Conservation (phyloP, 35 echinoderm and acorn worm species). For the Holothuria glaberrima region DNA sequence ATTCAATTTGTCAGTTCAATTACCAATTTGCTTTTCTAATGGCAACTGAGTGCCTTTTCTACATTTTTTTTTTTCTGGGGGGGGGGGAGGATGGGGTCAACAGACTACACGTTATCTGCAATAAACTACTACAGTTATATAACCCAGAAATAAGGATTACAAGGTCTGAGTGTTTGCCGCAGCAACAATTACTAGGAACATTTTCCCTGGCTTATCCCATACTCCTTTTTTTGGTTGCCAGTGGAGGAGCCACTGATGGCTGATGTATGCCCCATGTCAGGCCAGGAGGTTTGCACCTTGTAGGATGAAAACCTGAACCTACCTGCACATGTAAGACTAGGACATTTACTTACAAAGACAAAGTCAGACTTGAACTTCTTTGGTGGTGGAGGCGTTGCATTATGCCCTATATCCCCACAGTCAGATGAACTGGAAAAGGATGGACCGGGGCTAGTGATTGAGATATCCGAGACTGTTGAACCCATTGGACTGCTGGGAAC, state of each 20-base stretch:
- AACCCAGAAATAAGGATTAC: slow-evolving; percentile 7
- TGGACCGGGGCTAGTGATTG: background rate
- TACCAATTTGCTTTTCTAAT: background rate
- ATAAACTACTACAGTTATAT: background rate
- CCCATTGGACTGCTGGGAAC: background rate
- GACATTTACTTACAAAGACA: no score
- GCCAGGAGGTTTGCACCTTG: background rate
- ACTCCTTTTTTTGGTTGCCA: background rate
- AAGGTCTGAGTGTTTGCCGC: no score
- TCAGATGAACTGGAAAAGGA: background rate
- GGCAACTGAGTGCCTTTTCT: no score
- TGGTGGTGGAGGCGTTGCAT: background rate
- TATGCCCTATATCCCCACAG: background rate
- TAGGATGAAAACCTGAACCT: no score
- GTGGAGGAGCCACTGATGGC: background rate
- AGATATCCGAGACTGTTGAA: background rate
- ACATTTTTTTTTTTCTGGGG: no score
- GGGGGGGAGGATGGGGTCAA: background rate
- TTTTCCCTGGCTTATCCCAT: background rate
- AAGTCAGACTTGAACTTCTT: slow-evolving; percentile 26
- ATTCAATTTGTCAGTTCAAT: slow-evolving; percentile 3
- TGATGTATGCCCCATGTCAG: background rate
- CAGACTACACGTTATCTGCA: background rate
- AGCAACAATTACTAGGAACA: background rate
- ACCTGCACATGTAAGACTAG: no score